Evolutionary conservation across 2,888 invertebrate species (phyloP).

Genomic region (Drymonia ruficornis): DNA sequence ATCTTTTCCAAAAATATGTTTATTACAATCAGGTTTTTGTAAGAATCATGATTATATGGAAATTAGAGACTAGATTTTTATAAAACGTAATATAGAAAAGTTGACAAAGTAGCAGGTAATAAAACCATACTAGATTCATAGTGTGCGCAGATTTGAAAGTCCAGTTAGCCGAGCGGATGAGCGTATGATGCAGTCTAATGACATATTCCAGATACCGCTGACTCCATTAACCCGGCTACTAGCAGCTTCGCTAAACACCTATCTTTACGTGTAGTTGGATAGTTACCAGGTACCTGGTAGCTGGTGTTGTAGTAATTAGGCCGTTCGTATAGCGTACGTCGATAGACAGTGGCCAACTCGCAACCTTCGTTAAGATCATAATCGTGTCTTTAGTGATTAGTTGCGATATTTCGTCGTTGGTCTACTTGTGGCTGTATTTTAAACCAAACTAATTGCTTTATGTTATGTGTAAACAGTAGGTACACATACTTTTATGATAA

Average conservation of each 20-base stretch:
- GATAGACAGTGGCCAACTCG: too few relatives aligned
- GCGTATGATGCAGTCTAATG: constrained; percentile 79
- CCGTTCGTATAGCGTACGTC: background rate
- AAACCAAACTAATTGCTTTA: too few relatives aligned
- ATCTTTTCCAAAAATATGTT: too few relatives aligned
- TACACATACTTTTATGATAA: too few relatives aligned
- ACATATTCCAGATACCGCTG: constrained; percentile 77
- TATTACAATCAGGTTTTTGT: too few relatives aligned
- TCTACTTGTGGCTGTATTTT: too few relatives aligned
- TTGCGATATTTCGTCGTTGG: too few relatives aligned
- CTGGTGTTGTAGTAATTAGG: constrained; percentile 52
- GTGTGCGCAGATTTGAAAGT: constrained; percentile 55
- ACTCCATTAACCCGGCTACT: constrained; percentile 74
- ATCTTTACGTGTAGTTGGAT: constrained; percentile 59
- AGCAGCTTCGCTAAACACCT: constrained; percentile 61
- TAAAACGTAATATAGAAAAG: too few relatives aligned
- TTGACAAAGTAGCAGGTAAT: background rate
- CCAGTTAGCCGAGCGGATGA: constrained; percentile 67
- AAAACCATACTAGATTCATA: constrained; percentile 10
- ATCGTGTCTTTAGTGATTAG: too few relatives aligned
- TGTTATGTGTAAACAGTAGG: too few relatives aligned
- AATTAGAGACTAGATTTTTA: constrained; percentile 14
- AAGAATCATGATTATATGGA: too few relatives aligned
- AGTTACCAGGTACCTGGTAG: constrained; percentile 46
- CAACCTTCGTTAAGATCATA: too few relatives aligned